Base-by-base conservation (phyloP, 2,797 vertebrate genomes). In the Leucoraja ocellata region DNA sequence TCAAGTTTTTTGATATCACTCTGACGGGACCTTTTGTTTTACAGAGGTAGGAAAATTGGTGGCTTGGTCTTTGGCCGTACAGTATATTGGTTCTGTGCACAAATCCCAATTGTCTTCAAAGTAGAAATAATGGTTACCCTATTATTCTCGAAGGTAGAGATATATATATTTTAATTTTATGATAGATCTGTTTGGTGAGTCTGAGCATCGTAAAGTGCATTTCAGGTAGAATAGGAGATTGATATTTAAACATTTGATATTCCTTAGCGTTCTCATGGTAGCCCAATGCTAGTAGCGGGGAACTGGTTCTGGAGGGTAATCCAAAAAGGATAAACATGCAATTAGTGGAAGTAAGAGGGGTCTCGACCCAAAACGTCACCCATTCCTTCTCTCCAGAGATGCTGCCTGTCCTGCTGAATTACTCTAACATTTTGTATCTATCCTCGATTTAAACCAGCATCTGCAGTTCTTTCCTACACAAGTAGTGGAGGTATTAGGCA, bases 21-120 rank as follows among this genome's bases (percentile, higher is more conserved):
- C 4, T 74, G 13, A 1, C 14, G 1, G 54, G 36, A 74, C 16
- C 46, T 71, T 58, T 92, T 36, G 68, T n/a, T 25, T 54, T 68
- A 76, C 90, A 76, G 4, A 92, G 39, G 23, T 46, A 54, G 73
- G 90, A 92, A 14, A 39, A 11, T 76, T 68, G 90, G 71, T 54
- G 71, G 71, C 3, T 71, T 92, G 23, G 39, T 9, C 90, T 92
- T 92, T 92, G 90, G n/a, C 23, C 36, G 28, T 73, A 10, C 90
- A 76, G 14, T 54, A 92, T 46, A 54, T 76, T 91, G 32, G 46
- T 5, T 92, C 76, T 74, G 46, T 76, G 13, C 65, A 74, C 46
- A 74, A 13, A 92, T 92, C 71, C 32, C 46, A 91, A 91, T 71
- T 36, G 65, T 54, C 21, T 91, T 91, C 36, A 28, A 86, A 46